Conservation (phyloP, 2,113 vertebrate genomes). For the Pholis gunnellus region DNA sequence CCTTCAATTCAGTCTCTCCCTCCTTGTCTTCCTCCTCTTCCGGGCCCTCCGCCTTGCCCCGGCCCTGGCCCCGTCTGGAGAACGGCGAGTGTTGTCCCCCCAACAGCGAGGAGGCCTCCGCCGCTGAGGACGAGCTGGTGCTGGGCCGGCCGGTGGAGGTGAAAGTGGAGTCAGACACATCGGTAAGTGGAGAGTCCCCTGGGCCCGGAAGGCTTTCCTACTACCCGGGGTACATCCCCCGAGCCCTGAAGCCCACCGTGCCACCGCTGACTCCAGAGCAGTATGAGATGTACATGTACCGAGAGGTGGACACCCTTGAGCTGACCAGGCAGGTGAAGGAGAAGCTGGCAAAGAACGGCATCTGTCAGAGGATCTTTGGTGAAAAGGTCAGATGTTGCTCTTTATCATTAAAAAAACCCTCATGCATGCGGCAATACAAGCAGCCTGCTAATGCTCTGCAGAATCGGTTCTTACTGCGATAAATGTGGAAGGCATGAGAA, state of each 20-base stretch:
- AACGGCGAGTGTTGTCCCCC: conserved; percentile 76
- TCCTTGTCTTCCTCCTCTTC: conserved; percentile 94
- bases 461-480: background rate
- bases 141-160: conserved; percentile 83
- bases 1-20: conserved; percentile 92
- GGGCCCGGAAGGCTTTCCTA: conserved; percentile 84
- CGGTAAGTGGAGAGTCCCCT: conserved; percentile 70
- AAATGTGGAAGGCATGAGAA: background rate
- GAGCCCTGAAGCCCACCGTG: conserved; percentile 94
- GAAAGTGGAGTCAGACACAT: conserved; percentile 88
- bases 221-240: conserved; percentile 92
- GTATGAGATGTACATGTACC: conserved; percentile 99
- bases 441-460: background rate
- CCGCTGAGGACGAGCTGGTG: conserved; percentile 85
- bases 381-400: conserved; percentile 90
- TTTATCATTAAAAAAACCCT: background rate
- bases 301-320: conserved; percentile 97
- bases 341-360: conserved; percentile 98
- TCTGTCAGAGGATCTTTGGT: conserved; percentile 99
- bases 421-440: background rate
- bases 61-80: conserved; percentile 87
- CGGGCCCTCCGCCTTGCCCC: conserved; percentile 87
- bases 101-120: conserved; percentile 87
- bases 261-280: conserved; percentile 96
- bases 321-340: conserved; percentile 98